phyloP scores from a whole-genome alignment of 1,140 invertebrate species.

The Chionoecetes opilio region DNA sequence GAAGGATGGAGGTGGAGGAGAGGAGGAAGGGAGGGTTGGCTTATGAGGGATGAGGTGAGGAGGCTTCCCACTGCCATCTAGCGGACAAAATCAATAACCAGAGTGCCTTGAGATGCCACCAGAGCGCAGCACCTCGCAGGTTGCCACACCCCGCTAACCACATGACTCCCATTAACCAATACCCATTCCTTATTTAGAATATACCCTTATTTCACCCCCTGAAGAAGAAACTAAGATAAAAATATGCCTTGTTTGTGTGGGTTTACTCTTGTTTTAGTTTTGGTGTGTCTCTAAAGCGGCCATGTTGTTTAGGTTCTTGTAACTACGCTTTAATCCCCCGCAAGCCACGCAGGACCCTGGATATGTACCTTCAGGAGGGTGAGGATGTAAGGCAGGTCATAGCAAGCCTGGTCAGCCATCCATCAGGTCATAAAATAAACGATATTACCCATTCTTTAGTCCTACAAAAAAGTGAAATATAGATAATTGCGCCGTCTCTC shows the following conservation, averaged over 20 bases:
- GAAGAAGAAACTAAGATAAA: not conserved
- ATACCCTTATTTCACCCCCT: not conserved
- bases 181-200: not conserved
- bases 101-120: not conserved
- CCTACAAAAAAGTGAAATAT: too few species aligned
- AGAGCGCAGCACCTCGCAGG: not conserved
- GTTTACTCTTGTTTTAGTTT: too few species aligned
- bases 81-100: conserved; percentile 19
- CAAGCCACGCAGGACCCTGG: too few species aligned
- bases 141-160: not conserved
- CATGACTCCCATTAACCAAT: not conserved
- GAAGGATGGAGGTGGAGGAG: not conserved
- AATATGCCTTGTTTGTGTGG: not conserved
- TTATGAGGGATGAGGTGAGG: not conserved
- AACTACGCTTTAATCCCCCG: too few species aligned
- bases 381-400: too few species aligned
- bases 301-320: too few species aligned
- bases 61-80: not conserved
- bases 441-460: too few species aligned
- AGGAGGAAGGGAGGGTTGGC: not conserved
- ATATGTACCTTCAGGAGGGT: too few species aligned
- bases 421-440: too few species aligned
- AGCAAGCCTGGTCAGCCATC: too few species aligned
- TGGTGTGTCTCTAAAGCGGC: too few species aligned
- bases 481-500: too few species aligned